Evolutionary conservation across 2,113 vertebrate species (phyloP).

Genomic region (Sinosuthora webbiana): DNA sequence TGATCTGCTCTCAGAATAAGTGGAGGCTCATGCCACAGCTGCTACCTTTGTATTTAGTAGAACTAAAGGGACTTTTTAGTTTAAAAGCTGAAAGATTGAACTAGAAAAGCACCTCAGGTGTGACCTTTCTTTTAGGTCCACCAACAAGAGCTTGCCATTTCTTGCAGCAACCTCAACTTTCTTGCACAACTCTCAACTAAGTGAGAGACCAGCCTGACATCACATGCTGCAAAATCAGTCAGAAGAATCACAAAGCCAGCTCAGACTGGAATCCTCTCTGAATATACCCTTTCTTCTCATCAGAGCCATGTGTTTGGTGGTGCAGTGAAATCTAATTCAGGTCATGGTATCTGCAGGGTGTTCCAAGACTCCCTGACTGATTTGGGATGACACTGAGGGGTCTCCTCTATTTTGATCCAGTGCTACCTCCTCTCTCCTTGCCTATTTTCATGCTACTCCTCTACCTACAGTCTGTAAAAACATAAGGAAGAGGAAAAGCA

Average conservation of each 20-base stretch:
- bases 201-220: not conserved
- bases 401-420: not conserved
- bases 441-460: not conserved
- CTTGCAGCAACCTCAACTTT: not conserved
- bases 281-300: not conserved
- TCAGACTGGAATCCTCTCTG: not conserved
- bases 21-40: not conserved
- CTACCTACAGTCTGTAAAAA: not conserved
- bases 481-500: not conserved
- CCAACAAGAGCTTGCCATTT: not conserved
- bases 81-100: not conserved
- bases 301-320: not conserved
- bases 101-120: not conserved
- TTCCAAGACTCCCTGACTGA: not conserved
- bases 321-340: not conserved
- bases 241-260: not conserved
- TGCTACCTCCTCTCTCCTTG: not conserved
- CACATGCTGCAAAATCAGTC: rapidly evolving
- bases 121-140: not conserved
- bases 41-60: not conserved
- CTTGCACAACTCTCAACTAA: not conserved
- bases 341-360: not conserved
- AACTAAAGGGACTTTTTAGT: not conserved
- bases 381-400: not conserved
- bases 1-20: not conserved